Conservation (phyloP, 2,797 vertebrate genomes). For the Atherinosoma microstoma region DNA sequence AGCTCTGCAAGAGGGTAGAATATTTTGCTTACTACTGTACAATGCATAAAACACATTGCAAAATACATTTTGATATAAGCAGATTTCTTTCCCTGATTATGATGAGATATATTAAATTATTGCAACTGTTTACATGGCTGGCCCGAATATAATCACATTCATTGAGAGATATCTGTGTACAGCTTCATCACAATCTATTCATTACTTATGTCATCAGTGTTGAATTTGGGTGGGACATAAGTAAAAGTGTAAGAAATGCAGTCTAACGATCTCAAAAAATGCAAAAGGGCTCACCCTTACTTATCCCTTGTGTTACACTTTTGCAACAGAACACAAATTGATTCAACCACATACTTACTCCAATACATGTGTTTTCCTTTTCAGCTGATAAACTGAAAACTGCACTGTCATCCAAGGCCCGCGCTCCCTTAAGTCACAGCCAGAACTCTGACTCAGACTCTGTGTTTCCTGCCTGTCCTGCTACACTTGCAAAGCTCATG, state of each 20-base stretch:
- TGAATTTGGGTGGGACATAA: too few relatives aligned
- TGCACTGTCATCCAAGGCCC: slow-evolving; percentile 77
- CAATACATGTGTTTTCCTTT: slow-evolving; percentile 18
- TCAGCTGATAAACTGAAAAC: slow-evolving; percentile 89
- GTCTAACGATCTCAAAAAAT: too few relatives aligned
- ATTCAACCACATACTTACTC: not conserved
- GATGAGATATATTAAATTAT: not conserved
- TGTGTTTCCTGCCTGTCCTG: slow-evolving; percentile 30
- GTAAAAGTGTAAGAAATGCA: too few relatives aligned
- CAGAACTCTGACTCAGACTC: slow-evolving; percentile 67
- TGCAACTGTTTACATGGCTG: too few relatives aligned
- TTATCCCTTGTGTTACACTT: not conserved
- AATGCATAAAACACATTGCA: not conserved
- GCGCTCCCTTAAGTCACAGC: slow-evolving; percentile 42
- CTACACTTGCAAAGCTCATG: slow-evolving; percentile 25
- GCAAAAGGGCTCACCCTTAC: not conserved
- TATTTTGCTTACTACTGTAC: not conserved
- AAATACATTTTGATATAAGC: not conserved
- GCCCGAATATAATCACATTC: not conserved
- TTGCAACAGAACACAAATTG: not conserved
- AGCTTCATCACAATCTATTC: not conserved
- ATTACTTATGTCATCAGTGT: not conserved
- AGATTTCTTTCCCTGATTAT: not conserved
- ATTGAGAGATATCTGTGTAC: not conserved
- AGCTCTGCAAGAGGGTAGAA: slow-evolving; percentile 90